Evolutionary conservation across 2,113 vertebrate species (phyloP), one percentile per base, ranked within the genome.

Genomic region (Nematolebias whitei): DNA sequence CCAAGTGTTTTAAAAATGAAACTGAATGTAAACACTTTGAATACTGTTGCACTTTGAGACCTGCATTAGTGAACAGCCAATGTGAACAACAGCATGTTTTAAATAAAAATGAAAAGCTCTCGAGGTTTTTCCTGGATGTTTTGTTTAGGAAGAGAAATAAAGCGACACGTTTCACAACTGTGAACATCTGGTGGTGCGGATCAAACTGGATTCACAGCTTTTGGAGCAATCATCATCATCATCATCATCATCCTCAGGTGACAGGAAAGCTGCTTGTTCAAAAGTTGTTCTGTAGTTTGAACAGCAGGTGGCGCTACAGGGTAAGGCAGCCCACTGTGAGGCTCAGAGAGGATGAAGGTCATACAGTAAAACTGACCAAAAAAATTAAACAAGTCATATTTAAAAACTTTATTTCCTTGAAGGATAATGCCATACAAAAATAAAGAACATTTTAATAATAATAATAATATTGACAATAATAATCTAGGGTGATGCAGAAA

Each of bases 401-500:
- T 53, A 68, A 71, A 85, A 84, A 79, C 63, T 91, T 91, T 91
- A 90, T 93, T 92, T 85, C 88, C 60, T 78, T 79, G 41, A 45
- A 92, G 83, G 78, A 86, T 87, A 89, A 89, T 86, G 68, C 55
- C 71, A 87, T 92, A 92, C 84, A 92, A 93, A 92, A 93, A 93
- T 93, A 93, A 89, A 92, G 75, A 38, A 77, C 62, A 65, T 49
- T 88, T 85, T 55, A 87, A 86, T 53, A 68, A 48, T 66, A 71
- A 71, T 65, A 80, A 75, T 61, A 77, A 81, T 71, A 78, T 61
- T 78, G 62, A 83, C 66, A 76, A 56, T 22, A 40, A 56, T 20
- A 40, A 65, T 79, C 50, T 84, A 54, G 75, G 83, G 63, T 78
- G 83, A 80, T 65, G 67, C 78, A 80, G 35, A 8, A 3, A 66